Evolutionary conservation across 2,888 invertebrate genomes (phyloP).

Genomic region (Nezara viridula): DNA sequence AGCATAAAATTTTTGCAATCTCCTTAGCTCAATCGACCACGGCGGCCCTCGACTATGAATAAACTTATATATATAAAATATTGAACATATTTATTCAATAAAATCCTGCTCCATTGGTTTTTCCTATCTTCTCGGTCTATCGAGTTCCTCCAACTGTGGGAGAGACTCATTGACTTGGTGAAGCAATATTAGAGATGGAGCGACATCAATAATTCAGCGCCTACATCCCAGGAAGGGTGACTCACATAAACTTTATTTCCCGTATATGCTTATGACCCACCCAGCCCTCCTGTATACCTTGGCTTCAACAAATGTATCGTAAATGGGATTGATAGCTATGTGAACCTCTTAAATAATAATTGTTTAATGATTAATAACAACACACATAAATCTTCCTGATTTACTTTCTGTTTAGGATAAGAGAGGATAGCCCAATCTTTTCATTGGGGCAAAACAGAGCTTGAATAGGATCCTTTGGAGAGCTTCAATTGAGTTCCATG

Average conservation of each 20-base stretch:
- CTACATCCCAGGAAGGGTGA: not conserved
- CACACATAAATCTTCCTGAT: no score
- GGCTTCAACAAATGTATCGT: not conserved
- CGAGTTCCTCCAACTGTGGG: not conserved
- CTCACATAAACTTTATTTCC: conserved; percentile 11
- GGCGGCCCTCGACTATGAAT: no score
- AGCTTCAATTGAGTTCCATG: no score
- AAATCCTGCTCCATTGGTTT: not conserved
- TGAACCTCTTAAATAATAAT: not conserved
- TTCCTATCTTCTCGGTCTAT: not conserved
- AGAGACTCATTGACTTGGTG: conserved; percentile 17
- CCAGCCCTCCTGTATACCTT: not conserved
- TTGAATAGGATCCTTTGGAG: no score
- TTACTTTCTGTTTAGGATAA: no score
- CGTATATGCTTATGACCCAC: not conserved
- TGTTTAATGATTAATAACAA: not conserved
- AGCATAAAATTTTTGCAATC: no score
- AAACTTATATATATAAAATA: no score
- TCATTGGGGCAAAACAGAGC: no score
- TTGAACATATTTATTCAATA: not conserved
- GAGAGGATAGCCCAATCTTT: no score
- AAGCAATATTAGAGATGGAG: conserved; percentile 8
- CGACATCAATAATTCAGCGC: not conserved
- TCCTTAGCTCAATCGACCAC: no score
- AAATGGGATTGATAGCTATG: not conserved